phyloP scores from a whole-genome alignment of 2,888 invertebrate species.

The Carcina quercana region DNA sequence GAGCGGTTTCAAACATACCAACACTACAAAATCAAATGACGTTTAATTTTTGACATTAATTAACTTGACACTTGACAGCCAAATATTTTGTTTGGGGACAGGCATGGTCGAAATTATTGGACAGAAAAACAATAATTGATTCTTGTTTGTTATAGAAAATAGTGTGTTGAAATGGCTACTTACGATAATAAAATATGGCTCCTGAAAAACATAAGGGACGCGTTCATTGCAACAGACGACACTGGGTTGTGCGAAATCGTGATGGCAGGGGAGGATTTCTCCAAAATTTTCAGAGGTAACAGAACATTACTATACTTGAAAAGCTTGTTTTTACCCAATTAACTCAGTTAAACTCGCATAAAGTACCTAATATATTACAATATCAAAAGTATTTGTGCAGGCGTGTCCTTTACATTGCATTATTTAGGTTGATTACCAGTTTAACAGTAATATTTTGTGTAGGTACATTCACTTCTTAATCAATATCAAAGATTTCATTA shows the following conservation, averaged over 20 bases:
- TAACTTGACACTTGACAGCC: constrained; percentile 1
- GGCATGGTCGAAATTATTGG: constrained; percentile 16
- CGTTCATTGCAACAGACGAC: constrained; percentile 96
- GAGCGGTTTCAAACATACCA: neutral
- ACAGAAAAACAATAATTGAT: constrained; percentile 16
- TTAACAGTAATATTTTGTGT: no score
- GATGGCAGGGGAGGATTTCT: constrained; percentile 89
- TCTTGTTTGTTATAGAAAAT: constrained; percentile 4
- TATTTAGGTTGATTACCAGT: no score
- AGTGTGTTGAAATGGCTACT: constrained; percentile 81
- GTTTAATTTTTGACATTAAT: no score
- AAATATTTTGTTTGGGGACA: constrained; percentile 7
- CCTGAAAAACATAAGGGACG: constrained; percentile 93
- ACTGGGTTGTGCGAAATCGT: constrained; percentile 95
- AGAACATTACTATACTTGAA: neutral
- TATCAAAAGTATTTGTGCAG: no score
- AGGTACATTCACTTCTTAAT: no score
- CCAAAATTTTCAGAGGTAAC: constrained; percentile 67
- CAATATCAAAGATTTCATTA: no score
- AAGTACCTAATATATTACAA: no score
- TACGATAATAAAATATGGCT: constrained; percentile 96
- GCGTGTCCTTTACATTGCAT: no score
- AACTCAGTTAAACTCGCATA: no score
- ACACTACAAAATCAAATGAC: no score
- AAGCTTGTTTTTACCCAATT: neutral